phyloP scores from a whole-genome alignment of 2,797 vertebrate species.

The Poeciliopsis presidionis region DNA sequence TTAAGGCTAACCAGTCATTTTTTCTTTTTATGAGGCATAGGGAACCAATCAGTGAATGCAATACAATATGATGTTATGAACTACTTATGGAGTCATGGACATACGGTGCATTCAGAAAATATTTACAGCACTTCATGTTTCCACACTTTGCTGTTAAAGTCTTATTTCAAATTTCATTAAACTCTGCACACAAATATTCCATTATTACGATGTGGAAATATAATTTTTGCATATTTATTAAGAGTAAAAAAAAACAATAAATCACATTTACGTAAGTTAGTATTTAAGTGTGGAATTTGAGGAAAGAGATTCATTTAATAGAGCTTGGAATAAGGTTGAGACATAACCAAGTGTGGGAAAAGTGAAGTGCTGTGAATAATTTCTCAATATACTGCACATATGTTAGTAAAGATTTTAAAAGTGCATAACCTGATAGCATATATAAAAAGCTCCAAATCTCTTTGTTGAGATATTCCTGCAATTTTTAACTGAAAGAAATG shows the following conservation, averaged over 20 bases:
- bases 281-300: not conserved
- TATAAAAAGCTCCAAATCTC: not conserved
- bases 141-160: not conserved
- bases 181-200: not conserved
- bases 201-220: not conserved
- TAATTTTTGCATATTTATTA: not conserved
- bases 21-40: constrained; percentile 12
- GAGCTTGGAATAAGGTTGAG: not conserved
- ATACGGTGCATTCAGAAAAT: too few relatives aligned
- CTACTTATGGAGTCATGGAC: too few relatives aligned
- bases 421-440: not conserved
- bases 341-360: not conserved
- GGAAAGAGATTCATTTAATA: not conserved
- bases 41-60: constrained; percentile 13
- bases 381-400: not conserved
- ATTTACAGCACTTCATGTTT: too few relatives aligned
- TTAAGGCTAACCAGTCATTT: constrained; percentile 6
- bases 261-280: not conserved
- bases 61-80: not conserved
- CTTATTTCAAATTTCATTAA: not conserved
- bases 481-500: not conserved
- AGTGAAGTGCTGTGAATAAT: not conserved
- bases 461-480: not conserved
- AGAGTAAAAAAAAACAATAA: not conserved
- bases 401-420: not conserved